Conservation (phyloP, 2,113 vertebrate genomes). For the Colius striatus region DNA sequence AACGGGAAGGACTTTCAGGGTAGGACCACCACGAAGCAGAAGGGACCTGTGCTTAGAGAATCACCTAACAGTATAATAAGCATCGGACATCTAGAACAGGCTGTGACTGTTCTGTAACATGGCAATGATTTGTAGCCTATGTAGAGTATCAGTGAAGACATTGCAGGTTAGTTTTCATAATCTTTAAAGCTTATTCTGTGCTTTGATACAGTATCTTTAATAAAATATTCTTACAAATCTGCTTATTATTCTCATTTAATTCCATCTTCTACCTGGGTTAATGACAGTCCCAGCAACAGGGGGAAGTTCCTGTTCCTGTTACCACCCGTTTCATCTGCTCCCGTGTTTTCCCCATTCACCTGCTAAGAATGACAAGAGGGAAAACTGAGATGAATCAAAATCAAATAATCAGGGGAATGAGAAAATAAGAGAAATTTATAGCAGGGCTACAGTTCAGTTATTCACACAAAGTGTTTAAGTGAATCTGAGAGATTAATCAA, state of each 20-base stretch:
- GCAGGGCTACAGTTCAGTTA: neutral
- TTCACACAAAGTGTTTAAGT: neutral
- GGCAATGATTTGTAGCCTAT: conserved; percentile 60
- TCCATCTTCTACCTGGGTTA: neutral
- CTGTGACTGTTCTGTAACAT: conserved; percentile 62
- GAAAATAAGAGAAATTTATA: neutral
- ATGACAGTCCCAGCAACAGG: neutral
- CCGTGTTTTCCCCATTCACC: neutral
- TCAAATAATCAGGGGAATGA: neutral
- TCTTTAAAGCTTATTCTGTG: conserved; percentile 65
- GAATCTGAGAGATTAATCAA: neutral
- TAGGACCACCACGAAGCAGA: neutral
- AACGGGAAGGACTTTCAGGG: neutral
- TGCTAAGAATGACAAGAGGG: neutral
- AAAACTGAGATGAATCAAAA: neutral
- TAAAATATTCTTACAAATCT: conserved; percentile 61
- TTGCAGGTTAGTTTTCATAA: conserved; percentile 51
- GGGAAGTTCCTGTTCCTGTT: conserved; percentile 1
- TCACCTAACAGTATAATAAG: neutral
- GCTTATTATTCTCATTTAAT: conserved; percentile 70
- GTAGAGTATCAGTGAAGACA: conserved; percentile 6
- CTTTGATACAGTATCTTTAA: conserved; percentile 60
- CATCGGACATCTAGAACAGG: conserved; percentile 44
- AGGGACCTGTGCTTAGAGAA: neutral
- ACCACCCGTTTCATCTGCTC: neutral